Evolutionary conservation across 2,888 invertebrate species (phyloP).

Genomic region (Crocallis elinguaria): DNA sequence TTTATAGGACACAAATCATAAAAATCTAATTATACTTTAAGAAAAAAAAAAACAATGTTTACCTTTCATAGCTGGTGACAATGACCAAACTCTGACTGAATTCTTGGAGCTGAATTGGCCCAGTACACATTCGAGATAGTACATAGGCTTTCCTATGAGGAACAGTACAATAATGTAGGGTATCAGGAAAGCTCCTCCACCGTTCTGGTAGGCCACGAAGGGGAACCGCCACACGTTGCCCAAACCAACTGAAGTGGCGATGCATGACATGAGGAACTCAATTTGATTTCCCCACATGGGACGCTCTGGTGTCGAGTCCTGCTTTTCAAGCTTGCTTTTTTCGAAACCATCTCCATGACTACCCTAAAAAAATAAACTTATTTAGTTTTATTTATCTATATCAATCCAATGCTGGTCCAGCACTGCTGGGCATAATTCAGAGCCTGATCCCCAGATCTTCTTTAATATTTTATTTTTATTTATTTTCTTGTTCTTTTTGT

Average conservation of each 20-base stretch:
- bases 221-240: constrained; percentile 89
- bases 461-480: too few species aligned
- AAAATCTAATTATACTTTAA: not conserved
- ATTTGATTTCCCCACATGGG: constrained; percentile 86
- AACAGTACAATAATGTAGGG: constrained; percentile 89
- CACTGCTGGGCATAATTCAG: too few species aligned
- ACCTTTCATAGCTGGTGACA: constrained; percentile 91
- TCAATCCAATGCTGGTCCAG: too few species aligned
- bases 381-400: too few species aligned
- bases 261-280: constrained; percentile 90
- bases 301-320: constrained; percentile 40
- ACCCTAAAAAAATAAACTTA: too few species aligned
- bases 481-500: too few species aligned
- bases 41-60: constrained; percentile 4
- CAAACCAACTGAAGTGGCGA: constrained; percentile 89
- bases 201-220: constrained; percentile 87
- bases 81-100: constrained; percentile 88
- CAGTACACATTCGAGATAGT: constrained; percentile 92
- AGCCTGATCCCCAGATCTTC: too few species aligned
- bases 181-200: constrained; percentile 90
- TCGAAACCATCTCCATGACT: constrained; percentile 5
- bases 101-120: constrained; percentile 94
- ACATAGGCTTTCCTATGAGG: constrained; percentile 91
- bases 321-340: constrained; percentile 10
- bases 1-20: not conserved